Base-by-base conservation (phyloP, 2,888 invertebrate genomes). In the Nesidiocoris tenuis region DNA sequence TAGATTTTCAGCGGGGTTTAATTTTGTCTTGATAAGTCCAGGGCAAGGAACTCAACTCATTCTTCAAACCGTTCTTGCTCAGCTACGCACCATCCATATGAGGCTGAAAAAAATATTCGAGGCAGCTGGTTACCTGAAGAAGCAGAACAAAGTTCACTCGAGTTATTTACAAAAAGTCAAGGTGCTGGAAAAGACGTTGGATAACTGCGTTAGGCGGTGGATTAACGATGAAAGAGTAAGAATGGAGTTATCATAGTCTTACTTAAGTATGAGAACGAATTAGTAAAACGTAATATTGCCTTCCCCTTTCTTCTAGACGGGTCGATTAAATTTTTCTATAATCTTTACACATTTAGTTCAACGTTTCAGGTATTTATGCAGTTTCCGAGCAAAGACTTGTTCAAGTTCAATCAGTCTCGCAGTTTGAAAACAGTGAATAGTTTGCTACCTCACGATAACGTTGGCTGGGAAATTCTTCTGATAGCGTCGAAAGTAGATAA, bases 391-490 rank as follows among this genome's bases (percentile, higher is more conserved):
- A 56, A 54, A 2, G 56, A 67, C 17, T 12, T 54, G 21, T 67
- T 54, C 56, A 67, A 67, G 55, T 67, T 55, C 9, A 54, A 54
- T 16, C 22, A 12, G n/a, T 2, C 67, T 12, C 56, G 22, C 3
- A n/a, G 55, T 3, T 56, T 67, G 19, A 22, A 22, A 1, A 19
- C 56, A 2, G 54, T 67, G 2, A 67, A 22, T 16, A 67, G 12
- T 17, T 55, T 67, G 7, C 22, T 67, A 5, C 67, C 67, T 3
- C 22, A 9, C 12, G 67, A 67, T 2, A 55, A 67, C 17, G 21
- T 67, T 17, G 67, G 67, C 21, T 67, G 55, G 67, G 67, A 67
- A 67, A 21, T 67, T 16, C 67, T 22, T 54, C 22, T 67, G 12
- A 21, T 55, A 5, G 67, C 55, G 9, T 67, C 67, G 17, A 67